phyloP scores from a whole-genome alignment of 2,797 vertebrate species.

The Brachyalestes nurse region DNA sequence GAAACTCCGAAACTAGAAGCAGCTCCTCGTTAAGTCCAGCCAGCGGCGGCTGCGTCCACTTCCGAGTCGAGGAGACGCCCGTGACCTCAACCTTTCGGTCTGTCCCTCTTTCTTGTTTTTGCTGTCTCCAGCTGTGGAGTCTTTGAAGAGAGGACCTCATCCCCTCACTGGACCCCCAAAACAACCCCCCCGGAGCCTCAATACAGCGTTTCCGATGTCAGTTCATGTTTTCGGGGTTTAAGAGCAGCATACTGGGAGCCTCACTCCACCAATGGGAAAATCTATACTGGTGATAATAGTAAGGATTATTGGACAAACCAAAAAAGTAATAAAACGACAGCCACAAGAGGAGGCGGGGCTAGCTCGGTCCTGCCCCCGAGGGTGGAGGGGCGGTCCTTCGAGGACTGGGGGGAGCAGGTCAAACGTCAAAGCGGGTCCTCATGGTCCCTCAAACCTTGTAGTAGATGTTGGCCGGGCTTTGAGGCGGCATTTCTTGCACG shows the following conservation, averaged over 20 bases:
- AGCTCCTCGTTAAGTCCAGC: constrained; percentile 33
- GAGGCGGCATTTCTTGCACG: constrained; percentile 98
- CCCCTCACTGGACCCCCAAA: constrained; percentile 23
- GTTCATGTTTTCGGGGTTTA: constrained; percentile 42
- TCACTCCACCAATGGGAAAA: constrained; percentile 63
- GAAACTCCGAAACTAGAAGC: constrained; percentile 15
- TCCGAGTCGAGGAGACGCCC: constrained; percentile 2
- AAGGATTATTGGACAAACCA: constrained; percentile 56
- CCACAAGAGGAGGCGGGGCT: constrained; percentile 44
- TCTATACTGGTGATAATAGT: constrained; percentile 56
- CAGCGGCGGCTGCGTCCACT: constrained; percentile 24
- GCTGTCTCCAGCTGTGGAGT: constrained; percentile 42
- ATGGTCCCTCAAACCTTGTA: constrained; percentile 92
- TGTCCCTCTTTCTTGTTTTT: constrained; percentile 40
- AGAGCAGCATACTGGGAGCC: constrained; percentile 78
- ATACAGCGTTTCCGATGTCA: no score
- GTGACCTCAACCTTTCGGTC: constrained; percentile 33
- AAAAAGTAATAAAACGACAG: constrained; percentile 56
- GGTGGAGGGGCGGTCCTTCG: constrained; percentile 36
- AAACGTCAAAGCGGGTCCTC: constrained; percentile 26
- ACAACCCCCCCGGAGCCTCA: constrained; percentile 6
- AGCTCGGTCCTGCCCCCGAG: constrained; percentile 34
- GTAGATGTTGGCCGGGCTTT: constrained; percentile 98
- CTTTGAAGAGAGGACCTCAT: constrained; percentile 47
- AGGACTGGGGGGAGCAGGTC: constrained; percentile 43